Percentiles rank a stretch among this genome's conserved stretches.
Evolutionary conservation across 2,888 invertebrate species (phyloP).

Genomic region (Dione vanillae): DNA sequence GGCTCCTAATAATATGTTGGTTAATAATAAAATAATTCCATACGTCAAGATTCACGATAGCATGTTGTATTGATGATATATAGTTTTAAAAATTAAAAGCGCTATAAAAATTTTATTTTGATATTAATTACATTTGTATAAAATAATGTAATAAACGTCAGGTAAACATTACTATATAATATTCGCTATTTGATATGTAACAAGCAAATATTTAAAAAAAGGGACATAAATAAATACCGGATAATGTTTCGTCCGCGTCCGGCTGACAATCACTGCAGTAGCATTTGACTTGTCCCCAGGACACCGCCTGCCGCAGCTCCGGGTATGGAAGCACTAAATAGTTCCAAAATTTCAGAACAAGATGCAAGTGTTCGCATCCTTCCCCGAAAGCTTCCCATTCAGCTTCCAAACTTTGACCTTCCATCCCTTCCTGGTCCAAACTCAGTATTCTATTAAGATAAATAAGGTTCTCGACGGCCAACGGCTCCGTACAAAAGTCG

Average conservation of each 20-base stretch:
- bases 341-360: slow-evolving; percentile 74
- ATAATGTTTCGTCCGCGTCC: slow-evolving; percentile 56
- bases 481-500: slow-evolving; percentile 62
- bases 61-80: no score
- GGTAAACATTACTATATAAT: no score
- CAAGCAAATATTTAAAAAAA: neutral
- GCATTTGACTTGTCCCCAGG: slow-evolving; percentile 72
- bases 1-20: no score
- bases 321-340: slow-evolving; percentile 67
- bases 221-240: slow-evolving; percentile 57
- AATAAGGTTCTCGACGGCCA: slow-evolving; percentile 65
- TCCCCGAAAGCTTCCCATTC: slow-evolving; percentile 69
- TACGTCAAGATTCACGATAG: no score
- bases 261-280: slow-evolving; percentile 69
- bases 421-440: slow-evolving; percentile 61
- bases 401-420: slow-evolving; percentile 61
- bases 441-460: slow-evolving; percentile 67
- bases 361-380: slow-evolving; percentile 69
- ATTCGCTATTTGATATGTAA: no score
- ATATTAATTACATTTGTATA: no score
- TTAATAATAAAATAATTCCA: no score
- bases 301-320: slow-evolving; percentile 66
- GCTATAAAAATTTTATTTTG: no score
- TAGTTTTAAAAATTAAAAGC: no score
- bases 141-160: no score